phyloP scores from a whole-genome alignment of 2,888 invertebrate genomes.

The Sicus ferrugineus region DNA sequence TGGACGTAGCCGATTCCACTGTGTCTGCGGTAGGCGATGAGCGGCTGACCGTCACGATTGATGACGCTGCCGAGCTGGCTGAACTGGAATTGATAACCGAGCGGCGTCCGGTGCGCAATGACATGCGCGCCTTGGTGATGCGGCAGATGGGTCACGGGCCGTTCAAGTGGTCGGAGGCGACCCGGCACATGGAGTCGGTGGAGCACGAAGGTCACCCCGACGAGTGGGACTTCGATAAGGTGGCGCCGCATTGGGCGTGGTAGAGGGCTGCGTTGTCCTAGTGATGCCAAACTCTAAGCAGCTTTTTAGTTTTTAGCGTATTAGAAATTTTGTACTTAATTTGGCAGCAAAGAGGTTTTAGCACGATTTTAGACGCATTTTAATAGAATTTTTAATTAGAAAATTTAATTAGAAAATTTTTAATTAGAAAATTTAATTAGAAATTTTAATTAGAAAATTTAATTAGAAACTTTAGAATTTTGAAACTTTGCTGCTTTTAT shows the following conservation, averaged over 20 bases:
- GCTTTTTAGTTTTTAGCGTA: too few species aligned
- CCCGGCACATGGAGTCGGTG: constrained; percentile 45
- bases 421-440: background rate
- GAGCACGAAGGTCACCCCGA: constrained; percentile 63
- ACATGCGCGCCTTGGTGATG: constrained; percentile 58
- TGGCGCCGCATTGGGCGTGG: constrained; percentile 64
- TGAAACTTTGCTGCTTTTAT: background rate
- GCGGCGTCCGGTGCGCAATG: constrained; percentile 59
- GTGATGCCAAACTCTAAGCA: background rate
- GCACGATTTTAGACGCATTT: too few species aligned
- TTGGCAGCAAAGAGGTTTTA: background rate
- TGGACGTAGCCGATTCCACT: constrained; percentile 16
- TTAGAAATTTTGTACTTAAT: background rate
- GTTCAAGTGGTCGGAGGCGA: constrained; percentile 60
- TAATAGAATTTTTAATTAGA: background rate
- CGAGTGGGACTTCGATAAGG: constrained; percentile 61
- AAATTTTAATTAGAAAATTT: background rate
- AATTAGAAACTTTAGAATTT: background rate
- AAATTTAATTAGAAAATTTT: background rate
- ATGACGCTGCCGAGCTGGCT: constrained; percentile 56
- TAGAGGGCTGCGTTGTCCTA: constrained; percentile 26
- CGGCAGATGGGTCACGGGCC: constrained; percentile 53
- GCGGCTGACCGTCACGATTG: constrained; percentile 53
- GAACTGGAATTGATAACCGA: constrained; percentile 61
- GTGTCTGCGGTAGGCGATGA: constrained; percentile 54